phyloP scores from a whole-genome alignment of 2,113 vertebrate species.

The Coracopsis vasa region DNA sequence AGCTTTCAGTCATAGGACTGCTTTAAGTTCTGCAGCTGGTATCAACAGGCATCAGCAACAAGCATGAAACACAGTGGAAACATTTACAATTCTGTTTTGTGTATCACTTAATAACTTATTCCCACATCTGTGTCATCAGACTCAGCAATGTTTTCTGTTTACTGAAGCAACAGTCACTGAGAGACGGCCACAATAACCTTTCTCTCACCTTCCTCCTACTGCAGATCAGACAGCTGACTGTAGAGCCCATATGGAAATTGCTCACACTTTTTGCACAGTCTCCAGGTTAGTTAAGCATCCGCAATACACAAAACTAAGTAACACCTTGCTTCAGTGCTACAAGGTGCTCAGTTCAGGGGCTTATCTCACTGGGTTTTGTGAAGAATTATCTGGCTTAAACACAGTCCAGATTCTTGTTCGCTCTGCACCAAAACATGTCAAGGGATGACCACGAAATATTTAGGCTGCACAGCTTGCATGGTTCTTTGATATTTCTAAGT shows the following conservation, averaged over 20 bases:
- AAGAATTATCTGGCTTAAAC: background rate
- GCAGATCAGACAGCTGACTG: background rate
- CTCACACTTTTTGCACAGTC: background rate
- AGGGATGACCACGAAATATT: background rate
- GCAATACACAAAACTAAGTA: background rate
- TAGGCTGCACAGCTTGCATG: background rate
- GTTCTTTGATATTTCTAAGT: background rate
- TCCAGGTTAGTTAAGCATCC: background rate
- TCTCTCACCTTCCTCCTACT: background rate
- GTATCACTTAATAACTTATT: background rate
- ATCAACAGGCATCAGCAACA: background rate
- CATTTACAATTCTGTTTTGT: background rate
- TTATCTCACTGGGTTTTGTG: background rate
- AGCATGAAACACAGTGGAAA: background rate
- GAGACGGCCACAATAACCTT: background rate
- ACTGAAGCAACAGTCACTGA: background rate
- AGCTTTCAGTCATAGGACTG: background rate
- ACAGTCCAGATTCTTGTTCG: background rate
- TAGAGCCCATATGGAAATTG: background rate
- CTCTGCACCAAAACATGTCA: background rate
- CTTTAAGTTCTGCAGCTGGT: background rate
- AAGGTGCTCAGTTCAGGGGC: background rate
- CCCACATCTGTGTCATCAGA: background rate
- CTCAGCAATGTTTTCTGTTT: background rate
- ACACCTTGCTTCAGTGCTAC: background rate